phyloP scores from a whole-genome alignment of 2,888 invertebrate species.

The Dioctria rufipes region DNA sequence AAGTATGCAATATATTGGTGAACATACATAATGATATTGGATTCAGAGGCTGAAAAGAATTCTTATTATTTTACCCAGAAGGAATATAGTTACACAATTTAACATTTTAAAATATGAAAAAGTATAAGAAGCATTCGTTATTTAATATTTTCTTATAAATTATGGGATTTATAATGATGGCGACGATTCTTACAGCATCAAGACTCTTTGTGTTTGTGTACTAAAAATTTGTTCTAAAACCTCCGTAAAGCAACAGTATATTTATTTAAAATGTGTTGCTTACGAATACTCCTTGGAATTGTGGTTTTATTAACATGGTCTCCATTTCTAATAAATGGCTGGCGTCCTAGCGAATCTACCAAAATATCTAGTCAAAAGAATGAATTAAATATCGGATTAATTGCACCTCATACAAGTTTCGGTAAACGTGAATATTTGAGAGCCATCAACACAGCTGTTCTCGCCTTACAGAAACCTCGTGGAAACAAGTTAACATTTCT shows the following conservation, averaged over 20 bases:
- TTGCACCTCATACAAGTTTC: constrained; percentile 71
- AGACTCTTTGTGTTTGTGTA: not conserved
- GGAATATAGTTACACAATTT: too few species aligned
- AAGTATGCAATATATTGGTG: constrained; percentile 8
- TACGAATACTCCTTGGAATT: not conserved
- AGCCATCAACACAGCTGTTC: constrained; percentile 77
- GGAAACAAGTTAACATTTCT: constrained; percentile 76
- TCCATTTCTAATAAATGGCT: constrained; percentile 11
- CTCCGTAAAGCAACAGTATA: not conserved
- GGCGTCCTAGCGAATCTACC: constrained; percentile 32
- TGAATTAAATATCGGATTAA: constrained; percentile 70
- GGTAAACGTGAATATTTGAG: constrained; percentile 78
- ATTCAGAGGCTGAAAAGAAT: too few species aligned
- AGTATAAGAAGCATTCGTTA: too few species aligned
- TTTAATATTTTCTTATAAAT: not conserved
- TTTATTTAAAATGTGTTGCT: not conserved
- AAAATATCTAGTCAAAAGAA: constrained; percentile 57
- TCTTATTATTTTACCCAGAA: too few species aligned
- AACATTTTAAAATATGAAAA: too few species aligned
- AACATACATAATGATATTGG: not conserved
- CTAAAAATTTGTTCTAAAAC: constrained; percentile 4
- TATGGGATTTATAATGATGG: constrained; percentile 5
- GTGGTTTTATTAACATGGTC: not conserved
- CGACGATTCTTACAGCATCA: not conserved
- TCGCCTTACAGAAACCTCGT: constrained; percentile 74